Percentiles rank a stretch among this genome's conserved stretches.
Conservation (phyloP, 2,888 invertebrate species). For the Sinhomidia bicolor region DNA sequence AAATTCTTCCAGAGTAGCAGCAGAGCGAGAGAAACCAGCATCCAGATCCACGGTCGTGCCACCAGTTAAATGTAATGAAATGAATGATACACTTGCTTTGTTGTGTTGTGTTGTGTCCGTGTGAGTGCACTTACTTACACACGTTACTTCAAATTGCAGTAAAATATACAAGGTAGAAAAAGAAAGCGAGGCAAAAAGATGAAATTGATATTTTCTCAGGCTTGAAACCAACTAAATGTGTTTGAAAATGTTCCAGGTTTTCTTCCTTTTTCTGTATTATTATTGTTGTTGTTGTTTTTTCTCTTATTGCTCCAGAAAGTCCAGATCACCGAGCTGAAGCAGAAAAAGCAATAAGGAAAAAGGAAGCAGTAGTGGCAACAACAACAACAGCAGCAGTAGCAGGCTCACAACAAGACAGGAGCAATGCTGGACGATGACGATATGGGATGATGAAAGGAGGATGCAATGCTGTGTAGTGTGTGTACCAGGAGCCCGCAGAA, state of each 20-base stretch:
- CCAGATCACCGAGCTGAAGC: not conserved
- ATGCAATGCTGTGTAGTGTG: not conserved
- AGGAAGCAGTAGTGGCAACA: conserved; percentile 14
- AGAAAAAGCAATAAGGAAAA: not conserved
- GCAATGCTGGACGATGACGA: not conserved
- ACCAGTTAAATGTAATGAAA: conserved; percentile 52
- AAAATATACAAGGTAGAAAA: too few species aligned
- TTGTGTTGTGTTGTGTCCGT: conserved; percentile 33
- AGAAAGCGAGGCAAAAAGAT: conserved; percentile 39
- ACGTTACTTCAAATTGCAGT: not conserved
- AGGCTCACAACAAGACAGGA: not conserved
- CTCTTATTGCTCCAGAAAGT: conserved; percentile 49
- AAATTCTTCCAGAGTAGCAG: conserved; percentile 60
- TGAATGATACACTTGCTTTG: conserved; percentile 59
- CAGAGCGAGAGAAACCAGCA: conserved; percentile 39
- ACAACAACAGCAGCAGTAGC: too few species aligned
- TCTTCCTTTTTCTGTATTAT: too few species aligned
- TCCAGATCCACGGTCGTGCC: conserved; percentile 6
- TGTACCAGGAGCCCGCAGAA: conserved; percentile 60
- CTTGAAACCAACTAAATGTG: conserved; percentile 33
- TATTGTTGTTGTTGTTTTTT: too few species aligned
- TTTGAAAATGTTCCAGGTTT: conserved; percentile 36
- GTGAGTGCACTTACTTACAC: conserved; percentile 38
- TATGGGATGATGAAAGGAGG: too few species aligned
- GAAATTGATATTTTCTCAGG: conserved; percentile 51